These are phyloP conservation scores for Dasyornis broadbenti DNA, from an alignment of 2,113 vertebrate species.

Conservation along the genomic window DNA sequence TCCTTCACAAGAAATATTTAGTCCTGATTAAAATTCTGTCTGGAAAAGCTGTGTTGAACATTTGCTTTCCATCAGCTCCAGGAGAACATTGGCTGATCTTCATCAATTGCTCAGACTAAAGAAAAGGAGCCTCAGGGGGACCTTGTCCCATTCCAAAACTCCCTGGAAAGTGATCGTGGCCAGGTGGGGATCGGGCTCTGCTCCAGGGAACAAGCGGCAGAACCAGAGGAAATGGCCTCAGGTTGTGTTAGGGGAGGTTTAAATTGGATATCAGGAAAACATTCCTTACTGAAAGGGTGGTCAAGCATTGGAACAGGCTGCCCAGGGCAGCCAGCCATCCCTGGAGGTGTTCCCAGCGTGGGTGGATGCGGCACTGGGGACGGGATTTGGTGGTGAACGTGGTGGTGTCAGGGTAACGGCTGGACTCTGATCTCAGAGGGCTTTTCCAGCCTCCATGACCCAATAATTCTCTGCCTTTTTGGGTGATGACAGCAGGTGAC, in stretches of 20 bases:
- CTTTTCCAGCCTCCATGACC: not conserved
- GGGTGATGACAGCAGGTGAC: not conserved
- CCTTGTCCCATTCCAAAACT: not conserved
- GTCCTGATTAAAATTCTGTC: not conserved
- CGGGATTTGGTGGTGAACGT: accelerated
- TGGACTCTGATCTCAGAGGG: not conserved
- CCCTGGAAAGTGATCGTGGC: not conserved
- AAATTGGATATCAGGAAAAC: not conserved
- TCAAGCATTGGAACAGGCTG: not conserved
- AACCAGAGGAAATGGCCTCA: not conserved
- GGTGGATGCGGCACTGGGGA: not conserved
- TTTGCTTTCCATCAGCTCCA: not conserved
- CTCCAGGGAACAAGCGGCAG: not conserved
- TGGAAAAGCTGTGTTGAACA: not conserved
- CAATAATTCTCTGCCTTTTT: not conserved
- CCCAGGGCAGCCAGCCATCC: not conserved
- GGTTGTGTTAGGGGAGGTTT: not conserved
- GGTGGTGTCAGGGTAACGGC: not conserved
- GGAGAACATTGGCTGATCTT: not conserved
- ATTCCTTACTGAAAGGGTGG: not conserved
- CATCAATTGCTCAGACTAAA: not conserved
- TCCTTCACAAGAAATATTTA: not conserved
- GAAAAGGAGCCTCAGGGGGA: not conserved
- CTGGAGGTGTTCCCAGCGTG: not conserved
- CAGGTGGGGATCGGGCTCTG: not conserved